phyloP scores from a whole-genome alignment of 2,888 invertebrate species.

The Aplocera efformata region DNA sequence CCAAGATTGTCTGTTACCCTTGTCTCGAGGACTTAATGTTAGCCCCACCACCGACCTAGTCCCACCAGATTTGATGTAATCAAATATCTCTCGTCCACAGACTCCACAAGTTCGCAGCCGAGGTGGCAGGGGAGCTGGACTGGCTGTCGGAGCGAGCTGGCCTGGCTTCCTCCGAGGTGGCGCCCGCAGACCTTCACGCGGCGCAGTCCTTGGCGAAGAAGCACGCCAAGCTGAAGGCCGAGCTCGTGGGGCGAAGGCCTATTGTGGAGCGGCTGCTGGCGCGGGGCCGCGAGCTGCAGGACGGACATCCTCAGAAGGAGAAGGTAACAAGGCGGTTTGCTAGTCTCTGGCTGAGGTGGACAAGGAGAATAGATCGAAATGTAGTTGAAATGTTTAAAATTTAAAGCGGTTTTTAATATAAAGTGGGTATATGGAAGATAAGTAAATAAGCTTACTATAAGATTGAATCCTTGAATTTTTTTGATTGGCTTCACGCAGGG shows the following conservation, averaged over 20 bases:
- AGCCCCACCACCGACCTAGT: too few relatives aligned
- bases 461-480: too few relatives aligned
- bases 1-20: too few relatives aligned
- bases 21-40: too few relatives aligned
- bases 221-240: slow-evolving; percentile 95
- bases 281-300: slow-evolving; percentile 87
- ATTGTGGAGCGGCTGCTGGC: slow-evolving; percentile 90
- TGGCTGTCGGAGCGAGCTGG: slow-evolving; percentile 97
- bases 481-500: too few relatives aligned
- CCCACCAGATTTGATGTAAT: too few relatives aligned
- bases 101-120: slow-evolving; percentile 96
- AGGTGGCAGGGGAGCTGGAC: slow-evolving; percentile 94
- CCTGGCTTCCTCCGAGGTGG: slow-evolving; percentile 86
- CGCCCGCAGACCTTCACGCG: slow-evolving; percentile 93
- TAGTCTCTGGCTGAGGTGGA: slow-evolving; percentile 79
- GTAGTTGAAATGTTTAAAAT: too few relatives aligned
- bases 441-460: too few relatives aligned
- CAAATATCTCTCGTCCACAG: too few relatives aligned
- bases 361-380: too few relatives aligned
- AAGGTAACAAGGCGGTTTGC: slow-evolving; percentile 74
- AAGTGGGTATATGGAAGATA: too few relatives aligned
- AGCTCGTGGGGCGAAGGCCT: slow-evolving; percentile 92
- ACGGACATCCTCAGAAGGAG: slow-evolving; percentile 89
- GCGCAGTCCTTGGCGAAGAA: slow-evolving; percentile 96
- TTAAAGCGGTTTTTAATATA: too few relatives aligned